Percentiles rank a stretch among this genome's conserved stretches.
Evolutionary conservation across 2,888 invertebrate species (phyloP).

Genomic region (Octonoba sinensis): DNA sequence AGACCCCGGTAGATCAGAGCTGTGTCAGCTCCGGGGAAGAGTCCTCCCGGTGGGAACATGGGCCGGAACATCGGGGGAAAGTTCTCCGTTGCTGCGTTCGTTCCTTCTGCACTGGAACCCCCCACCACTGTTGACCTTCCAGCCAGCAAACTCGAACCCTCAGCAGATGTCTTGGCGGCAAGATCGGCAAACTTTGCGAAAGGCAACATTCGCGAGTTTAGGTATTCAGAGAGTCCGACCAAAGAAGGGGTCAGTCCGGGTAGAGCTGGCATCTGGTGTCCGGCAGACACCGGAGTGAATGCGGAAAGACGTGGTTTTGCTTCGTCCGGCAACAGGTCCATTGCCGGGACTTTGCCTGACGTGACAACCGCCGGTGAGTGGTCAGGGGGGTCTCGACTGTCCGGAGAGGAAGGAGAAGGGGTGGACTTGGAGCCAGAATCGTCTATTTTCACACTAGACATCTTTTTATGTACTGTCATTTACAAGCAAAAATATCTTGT

Average conservation of each 20-base stretch:
- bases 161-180: conserved; percentile 43
- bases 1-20: conserved; percentile 63
- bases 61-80: conserved; percentile 62
- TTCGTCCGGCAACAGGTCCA: conserved; percentile 39
- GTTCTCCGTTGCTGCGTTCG: conserved; percentile 26
- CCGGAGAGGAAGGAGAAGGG: conserved; percentile 37
- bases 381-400: conserved; percentile 47
- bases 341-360: conserved; percentile 32
- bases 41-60: conserved; percentile 57
- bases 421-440: conserved; percentile 50
- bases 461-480: neutral
- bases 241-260: conserved; percentile 56
- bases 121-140: conserved; percentile 32
- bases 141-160: conserved; percentile 34
- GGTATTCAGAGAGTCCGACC: conserved; percentile 59
- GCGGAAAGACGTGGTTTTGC: conserved; percentile 54
- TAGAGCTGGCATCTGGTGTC: conserved; percentile 46
- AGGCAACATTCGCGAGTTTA: conserved; percentile 58
- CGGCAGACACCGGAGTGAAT: conserved; percentile 60
- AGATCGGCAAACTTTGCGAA: conserved; percentile 63
- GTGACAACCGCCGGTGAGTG: conserved; percentile 17
- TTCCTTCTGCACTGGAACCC: conserved; percentile 38
- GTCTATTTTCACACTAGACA: conserved; percentile 56
- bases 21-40: conserved; percentile 60
- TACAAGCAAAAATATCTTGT: too few relatives aligned